Evolutionary conservation across 1,140 invertebrate species (phyloP), one percentile per base, ranked within the genome.

Genomic region (Pogonomyrmex californicus): DNA sequence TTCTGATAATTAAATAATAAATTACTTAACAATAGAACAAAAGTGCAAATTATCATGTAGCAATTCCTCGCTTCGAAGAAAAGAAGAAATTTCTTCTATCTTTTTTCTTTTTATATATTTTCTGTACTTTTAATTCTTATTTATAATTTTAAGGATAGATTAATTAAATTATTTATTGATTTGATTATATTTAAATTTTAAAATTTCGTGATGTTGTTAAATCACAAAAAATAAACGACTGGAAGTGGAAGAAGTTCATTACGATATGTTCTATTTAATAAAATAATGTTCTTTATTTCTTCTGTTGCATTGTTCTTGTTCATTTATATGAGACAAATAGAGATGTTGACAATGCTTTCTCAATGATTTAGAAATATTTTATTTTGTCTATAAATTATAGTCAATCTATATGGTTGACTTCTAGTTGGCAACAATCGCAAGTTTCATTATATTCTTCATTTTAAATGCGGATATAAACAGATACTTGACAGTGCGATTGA

Each of bases 401-500:
- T 17, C 30, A 63, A 23, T 7, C 47, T 33, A 17, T 56, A 70
- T 17, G n/a, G 60, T 68, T 56, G 12, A 38, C 62, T 68, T 71
- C 6, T 23, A 71, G 23, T 36, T 82, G 63, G 47, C 77, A 70
- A 33, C 10, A 60, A 5, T 60, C 10, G 17, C 5, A 14, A 17
- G 2, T 60, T 60, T 73, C 7, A 38, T 58, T 73, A 49, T 6
- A 60, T 12, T 47, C 12, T 14, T 75, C 38, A 41, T 79, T 30
- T 54, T 68, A 0, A 73, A 73, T 75, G 41, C 12, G 23, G 2
- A 49, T 75, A 38, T 60, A 17, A 83, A 73, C 68, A 47, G 68
- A 38, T 41, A 60, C 10, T 73, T 62, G 68, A 56, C 44, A 73
- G 54, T 36, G 79, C 79, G 54, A 75, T 73, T 73, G 68, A 83